These are phyloP conservation scores for Chloroceryle inda DNA, from an alignment of 2,797 vertebrate species.

Conservation along the genomic window DNA sequence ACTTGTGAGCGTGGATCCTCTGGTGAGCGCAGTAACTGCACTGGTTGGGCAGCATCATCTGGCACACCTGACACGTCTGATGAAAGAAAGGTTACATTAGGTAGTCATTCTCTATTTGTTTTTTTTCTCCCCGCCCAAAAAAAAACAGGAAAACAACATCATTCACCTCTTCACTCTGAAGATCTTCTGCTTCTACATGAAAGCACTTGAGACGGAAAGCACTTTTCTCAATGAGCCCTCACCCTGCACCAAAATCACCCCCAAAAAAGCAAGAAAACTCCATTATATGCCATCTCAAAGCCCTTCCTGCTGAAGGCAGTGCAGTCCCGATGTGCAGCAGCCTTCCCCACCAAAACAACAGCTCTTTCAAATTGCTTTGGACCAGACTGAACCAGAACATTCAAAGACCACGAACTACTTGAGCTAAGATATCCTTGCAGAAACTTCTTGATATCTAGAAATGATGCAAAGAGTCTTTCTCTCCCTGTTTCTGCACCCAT, in stretches of 20 bases:
- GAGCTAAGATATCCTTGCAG: neutral
- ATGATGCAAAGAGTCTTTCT: neutral
- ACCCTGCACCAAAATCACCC: neutral
- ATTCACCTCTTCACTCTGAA: neutral
- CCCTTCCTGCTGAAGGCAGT: neutral
- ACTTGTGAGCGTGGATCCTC: constrained; percentile 93
- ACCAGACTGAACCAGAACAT: neutral
- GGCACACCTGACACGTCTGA: constrained; percentile 92
- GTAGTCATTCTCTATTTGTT: neutral
- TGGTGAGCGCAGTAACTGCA: constrained; percentile 95
- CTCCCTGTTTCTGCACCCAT: neutral
- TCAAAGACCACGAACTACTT: neutral
- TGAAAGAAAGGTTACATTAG: neutral
- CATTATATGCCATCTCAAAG: accelerated
- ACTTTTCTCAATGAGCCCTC: neutral
- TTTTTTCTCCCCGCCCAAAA: accelerated
- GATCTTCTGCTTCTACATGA: neutral
- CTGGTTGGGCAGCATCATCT: constrained; percentile 96
- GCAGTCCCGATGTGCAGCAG: accelerated
- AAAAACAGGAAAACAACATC: neutral
- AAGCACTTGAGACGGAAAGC: neutral
- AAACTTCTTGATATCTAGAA: neutral
- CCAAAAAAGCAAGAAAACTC: neutral
- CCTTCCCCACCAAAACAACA: neutral
- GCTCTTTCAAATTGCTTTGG: neutral